These are phyloP conservation scores for Carpatolechia fugitivella DNA, from an alignment of 2,888 invertebrate species.

Conservation along the genomic window DNA sequence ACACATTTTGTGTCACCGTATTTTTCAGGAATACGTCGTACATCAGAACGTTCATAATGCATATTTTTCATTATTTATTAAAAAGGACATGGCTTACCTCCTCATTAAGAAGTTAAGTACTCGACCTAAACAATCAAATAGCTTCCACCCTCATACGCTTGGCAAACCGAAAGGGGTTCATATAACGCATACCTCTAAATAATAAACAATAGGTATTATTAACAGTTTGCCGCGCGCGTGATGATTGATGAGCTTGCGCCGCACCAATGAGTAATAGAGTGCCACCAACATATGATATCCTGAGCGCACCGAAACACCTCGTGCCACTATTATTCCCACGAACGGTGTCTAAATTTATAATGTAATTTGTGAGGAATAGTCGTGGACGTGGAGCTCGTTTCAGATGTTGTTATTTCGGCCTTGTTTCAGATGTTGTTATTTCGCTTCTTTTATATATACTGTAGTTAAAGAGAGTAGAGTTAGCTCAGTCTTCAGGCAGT, in stretches of 20 bases:
- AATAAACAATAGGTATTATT: slow-evolving; percentile 51
- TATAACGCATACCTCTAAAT: slow-evolving; percentile 35
- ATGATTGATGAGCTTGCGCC: slow-evolving; percentile 64
- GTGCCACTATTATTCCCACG: slow-evolving; percentile 7
- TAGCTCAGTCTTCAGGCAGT: no score
- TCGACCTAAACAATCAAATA: not conserved
- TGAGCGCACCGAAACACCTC: not conserved
- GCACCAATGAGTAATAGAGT: slow-evolving; percentile 67
- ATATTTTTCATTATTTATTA: no score
- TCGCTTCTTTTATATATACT: no score
- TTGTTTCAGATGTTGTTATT: no score
- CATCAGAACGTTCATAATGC: no score
- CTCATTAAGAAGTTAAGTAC: not conserved
- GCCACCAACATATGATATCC: slow-evolving; percentile 62
- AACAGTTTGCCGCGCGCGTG: slow-evolving; percentile 23
- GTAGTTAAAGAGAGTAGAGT: no score
- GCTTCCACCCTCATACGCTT: not conserved
- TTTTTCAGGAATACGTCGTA: no score
- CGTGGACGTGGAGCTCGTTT: no score
- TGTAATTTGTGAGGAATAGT: not conserved
- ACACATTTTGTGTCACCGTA: no score
- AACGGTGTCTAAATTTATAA: slow-evolving; percentile 13
- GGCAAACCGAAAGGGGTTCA: not conserved
- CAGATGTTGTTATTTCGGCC: not conserved
- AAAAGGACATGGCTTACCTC: no score